A percentile compares a stretch with the other conserved stretches of the same genome.
Conservation (phyloP, 2,888 invertebrate species). For the Hartigia nigra region DNA sequence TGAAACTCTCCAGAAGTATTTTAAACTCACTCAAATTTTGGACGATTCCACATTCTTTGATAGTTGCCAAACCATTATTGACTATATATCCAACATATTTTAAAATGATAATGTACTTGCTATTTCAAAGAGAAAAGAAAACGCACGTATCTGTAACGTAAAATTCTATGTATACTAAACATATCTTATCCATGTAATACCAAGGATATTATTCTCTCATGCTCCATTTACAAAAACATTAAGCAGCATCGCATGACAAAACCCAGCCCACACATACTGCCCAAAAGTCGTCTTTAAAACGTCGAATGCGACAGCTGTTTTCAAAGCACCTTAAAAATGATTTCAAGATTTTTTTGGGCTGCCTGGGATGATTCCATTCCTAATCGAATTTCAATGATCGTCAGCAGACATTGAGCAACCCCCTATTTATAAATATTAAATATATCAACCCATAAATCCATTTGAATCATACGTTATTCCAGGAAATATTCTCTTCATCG, state of each 20-base stretch:
- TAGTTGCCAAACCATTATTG: not conserved
- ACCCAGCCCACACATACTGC: not conserved
- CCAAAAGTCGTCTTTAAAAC: not conserved
- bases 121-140: not conserved
- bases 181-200: not conserved
- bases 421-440: not conserved
- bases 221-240: not conserved
- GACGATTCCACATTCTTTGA: not conserved
- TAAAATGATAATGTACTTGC: not conserved
- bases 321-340: not conserved
- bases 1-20: not conserved
- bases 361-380: too few relatives aligned
- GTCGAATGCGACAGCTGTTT: too few relatives aligned
- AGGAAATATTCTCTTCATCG: not conserved
- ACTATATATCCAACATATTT: not conserved
- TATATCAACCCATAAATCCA: not conserved
- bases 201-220: not conserved
- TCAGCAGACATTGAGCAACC: not conserved
- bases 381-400: not conserved
- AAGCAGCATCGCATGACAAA: not conserved
- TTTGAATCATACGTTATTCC: not conserved
- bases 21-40: not conserved
- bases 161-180: not conserved
- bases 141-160: not conserved
- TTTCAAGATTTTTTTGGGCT: not conserved